Evolutionary conservation across 2,113 vertebrate species (phyloP), one percentile per base, ranked within the genome.

Genomic region (Pygoscelis adeliae): DNA sequence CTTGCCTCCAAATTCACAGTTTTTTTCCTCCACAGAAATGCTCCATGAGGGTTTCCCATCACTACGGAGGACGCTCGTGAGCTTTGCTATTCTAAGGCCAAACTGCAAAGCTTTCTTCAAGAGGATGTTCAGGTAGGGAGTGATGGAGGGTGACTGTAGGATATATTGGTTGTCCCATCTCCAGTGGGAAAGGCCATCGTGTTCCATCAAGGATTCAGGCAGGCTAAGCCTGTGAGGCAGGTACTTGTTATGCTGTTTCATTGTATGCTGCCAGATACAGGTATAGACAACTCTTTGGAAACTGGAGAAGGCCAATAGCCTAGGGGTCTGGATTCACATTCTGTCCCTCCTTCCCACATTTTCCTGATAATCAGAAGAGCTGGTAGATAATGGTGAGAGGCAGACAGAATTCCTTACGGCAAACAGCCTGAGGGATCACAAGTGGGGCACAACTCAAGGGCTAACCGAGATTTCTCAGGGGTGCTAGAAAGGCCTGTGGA

Each of bases 331-430:
- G 85, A 97, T 97, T 97, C 92, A 47, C 15, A 40, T 80, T 94
- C 82, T 94, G 59, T 96, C 87, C 62, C 67, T 97, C 70, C 97
- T 97, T 97, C 96, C 95, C 97, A 96, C 97, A 97, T 95, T 90
- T 61, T 86, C 67, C 87, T 96, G 92, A 94, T 95, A 83, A 85
- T 93, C 90, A 90, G 74, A 91, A 94, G 42, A 72, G 40, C 84
- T 87, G 62, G 93, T 87, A 91, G 87, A 74, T 94, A 94, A 93
- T 96, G 95, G 90, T 97, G 97, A 96, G 97, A 97, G 87, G 78
- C 96, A 97, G 96, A 97, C 97, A 92, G 46, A 78, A 86, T 59
- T 73, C 89, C 95, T 86, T 58, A 46, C 0, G 6, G 93, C 82
- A 70, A 93, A 93, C 25, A 90, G 92, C 96, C 90, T 42, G 62